Percentiles rank a stretch among this genome's conserved stretches.
Evolutionary conservation across 2,113 vertebrate genomes (phyloP).

Genomic region (Lophius piscatorius): DNA sequence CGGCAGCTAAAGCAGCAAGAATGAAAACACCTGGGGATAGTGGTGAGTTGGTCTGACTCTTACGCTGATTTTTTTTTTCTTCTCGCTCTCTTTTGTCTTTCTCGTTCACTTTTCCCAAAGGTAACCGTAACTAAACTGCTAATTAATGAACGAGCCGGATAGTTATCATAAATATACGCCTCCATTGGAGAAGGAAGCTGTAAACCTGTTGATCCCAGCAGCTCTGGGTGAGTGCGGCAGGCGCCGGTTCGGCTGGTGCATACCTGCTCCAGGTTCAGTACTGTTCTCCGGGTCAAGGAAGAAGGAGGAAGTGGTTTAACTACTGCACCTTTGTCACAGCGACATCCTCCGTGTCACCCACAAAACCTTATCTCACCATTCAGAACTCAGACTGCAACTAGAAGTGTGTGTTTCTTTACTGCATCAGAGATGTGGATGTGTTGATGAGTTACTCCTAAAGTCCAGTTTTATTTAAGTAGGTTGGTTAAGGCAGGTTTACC

Average conservation of each 20-base stretch:
- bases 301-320: conserved; percentile 72
- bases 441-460: conserved; percentile 22
- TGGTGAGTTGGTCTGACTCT: conserved; percentile 60
- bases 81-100: conserved; percentile 39
- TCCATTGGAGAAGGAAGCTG: neutral
- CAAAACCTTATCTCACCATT: conserved; percentile 53
- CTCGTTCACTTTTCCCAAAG: conserved; percentile 37
- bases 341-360: conserved; percentile 63
- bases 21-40: conserved; percentile 81
- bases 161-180: neutral
- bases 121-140: conserved; percentile 11
- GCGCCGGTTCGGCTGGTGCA: conserved; percentile 15
- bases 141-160: conserved; percentile 12
- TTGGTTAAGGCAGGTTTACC: conserved; percentile 15
- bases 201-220: conserved; percentile 45
- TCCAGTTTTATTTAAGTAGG: too few relatives aligned
- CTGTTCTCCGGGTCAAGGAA: conserved; percentile 50
- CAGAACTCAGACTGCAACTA: conserved; percentile 20
- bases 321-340: conserved; percentile 62
- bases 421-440: conserved; percentile 3
- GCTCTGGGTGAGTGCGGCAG: neutral
- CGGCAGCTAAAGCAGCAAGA: conserved; percentile 25
- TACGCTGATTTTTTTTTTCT: conserved; percentile 9
- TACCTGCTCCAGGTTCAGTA: conserved; percentile 52
- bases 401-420: neutral